Evolutionary conservation across 2,888 invertebrate species (phyloP), one percentile per base, ranked within the genome.

Genomic region (Luperina testacea): DNA sequence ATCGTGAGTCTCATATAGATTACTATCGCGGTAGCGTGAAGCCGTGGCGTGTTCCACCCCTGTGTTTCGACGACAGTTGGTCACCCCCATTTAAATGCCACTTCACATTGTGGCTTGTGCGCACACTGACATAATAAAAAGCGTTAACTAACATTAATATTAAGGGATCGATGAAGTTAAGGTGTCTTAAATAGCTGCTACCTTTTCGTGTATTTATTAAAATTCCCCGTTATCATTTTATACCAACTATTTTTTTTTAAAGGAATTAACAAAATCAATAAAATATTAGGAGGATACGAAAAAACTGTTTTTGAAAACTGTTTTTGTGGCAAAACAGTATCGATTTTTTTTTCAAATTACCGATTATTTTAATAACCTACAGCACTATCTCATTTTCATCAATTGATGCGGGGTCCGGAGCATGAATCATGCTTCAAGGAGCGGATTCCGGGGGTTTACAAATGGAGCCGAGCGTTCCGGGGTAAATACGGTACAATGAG

Each of bases 381-480:
- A 89, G 86, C 83, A 90, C 89, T 93, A 92, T 95, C 92, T 93
- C 90, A 92, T 93, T 93, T 91, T 92, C 90, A 92, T 94, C 94
- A 94, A 95, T 95, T 95, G 94, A 94, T 92, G 92, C 88, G 89
- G 92, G 92, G 92, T 92, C 92, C 93, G 92, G 93, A 94, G 95
- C 94, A 95, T 96, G 96, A 97, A 96, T 96, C 97, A 96, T 96
- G 95, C 94, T 94, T 94, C 94, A 95, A 96, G 96, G 94, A 96
- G 95, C 95, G 94, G 96, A 96, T 95, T 96, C 96, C 95, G 94
- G 94, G 96, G 96, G 96, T 95, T 92, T 94, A 95, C 94, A 95
- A 95, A 96, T 95, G 95, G 94, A 95, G 95, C 95, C 95, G 94
- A 96, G 93, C 94, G 94, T 94, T 95, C 94, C 95, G 94, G 96